Evolutionary conservation across 30 jellyfish, hydroid and myxozoan genomes (phyloP), one percentile per base, ranked within the genome.

Genomic region (Morbakka virulenta): DNA sequence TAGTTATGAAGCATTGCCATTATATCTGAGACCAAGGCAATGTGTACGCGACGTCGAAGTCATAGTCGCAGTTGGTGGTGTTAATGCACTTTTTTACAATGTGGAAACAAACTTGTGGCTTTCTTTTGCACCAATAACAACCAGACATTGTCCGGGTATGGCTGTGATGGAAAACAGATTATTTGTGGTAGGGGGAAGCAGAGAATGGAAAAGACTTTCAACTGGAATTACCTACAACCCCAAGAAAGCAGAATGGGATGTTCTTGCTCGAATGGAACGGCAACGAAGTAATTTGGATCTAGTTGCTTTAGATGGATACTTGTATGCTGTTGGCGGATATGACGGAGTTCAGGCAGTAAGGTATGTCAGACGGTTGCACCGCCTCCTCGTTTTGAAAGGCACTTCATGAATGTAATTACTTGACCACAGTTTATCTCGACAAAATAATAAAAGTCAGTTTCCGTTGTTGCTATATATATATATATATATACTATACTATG

Each of bases 81-180:
- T 94, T 13, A 69, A 82, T 63, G 90, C 95, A 2, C 32, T 72
- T 67, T n/a, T 92, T 1, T 82, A 67, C 75, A 79, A 71, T 66
- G 77, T 87, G 2, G 98, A 92, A 29, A 33, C 67, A 29, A 67
- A 70, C 61, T 49, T 29, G 13, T 92, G 98, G 98, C 31, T 41
- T 24, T 91, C 74, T 73, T 78, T 92, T 0, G 67, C 94, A 2
- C 84, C 89, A 21, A 81, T 88, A 3, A 77, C 83, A 1, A 95
- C 98, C 28, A 69, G 98, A 62, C 98, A 92, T 63, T 85, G 96
- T 70, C 98, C 96, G 3, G 98, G 98, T 3, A 67, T 92, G 94
- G 94, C 79, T 0, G 94, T 79, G 6, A 13, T 84, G 12, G 94
- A 76, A 29, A 69, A 79, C 33, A 83, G 63, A 28, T 49, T 92